A percentile compares a stretch with the other conserved stretches of the same genome.
phyloP scores from a whole-genome alignment of 2,888 invertebrate genomes.

The Diogma glabrata region DNA sequence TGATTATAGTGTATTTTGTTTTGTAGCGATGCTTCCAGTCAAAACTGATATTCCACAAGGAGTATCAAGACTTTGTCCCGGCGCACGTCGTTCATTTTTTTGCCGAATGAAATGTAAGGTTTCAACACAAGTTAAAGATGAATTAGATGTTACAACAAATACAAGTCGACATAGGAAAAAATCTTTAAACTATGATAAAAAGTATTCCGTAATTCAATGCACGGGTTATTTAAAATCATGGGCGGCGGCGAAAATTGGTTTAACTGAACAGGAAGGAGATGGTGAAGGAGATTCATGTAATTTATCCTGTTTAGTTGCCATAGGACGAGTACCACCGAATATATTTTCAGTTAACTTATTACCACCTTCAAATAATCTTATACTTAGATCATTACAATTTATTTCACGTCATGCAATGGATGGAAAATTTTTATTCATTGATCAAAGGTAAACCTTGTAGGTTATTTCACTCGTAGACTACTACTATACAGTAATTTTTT shows the following conservation, averaged over 20 bases:
- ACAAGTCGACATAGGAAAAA: slow-evolving; percentile 54
- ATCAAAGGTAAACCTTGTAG: slow-evolving; percentile 68
- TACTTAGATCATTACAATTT: slow-evolving; percentile 56
- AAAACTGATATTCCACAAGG: slow-evolving; percentile 72
- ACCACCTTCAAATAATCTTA: slow-evolving; percentile 37
- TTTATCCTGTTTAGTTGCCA: slow-evolving; percentile 78
- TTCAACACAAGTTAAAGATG: slow-evolving; percentile 57
- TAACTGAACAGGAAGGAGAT: slow-evolving; percentile 55
- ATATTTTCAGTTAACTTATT: slow-evolving; percentile 41
- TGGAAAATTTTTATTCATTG: slow-evolving; percentile 86
- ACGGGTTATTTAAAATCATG: slow-evolving; percentile 89
- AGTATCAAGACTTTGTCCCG: slow-evolving; percentile 69
- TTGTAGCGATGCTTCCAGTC: slow-evolving; percentile 78
- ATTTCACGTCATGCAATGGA: slow-evolving; percentile 78
- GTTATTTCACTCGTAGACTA: background rate
- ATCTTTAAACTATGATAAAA: slow-evolving; percentile 51
- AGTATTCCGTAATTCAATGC: slow-evolving; percentile 82
- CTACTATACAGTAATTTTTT: slow-evolving; percentile 8
- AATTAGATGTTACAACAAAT: slow-evolving; percentile 39
- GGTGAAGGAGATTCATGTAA: slow-evolving; percentile 47
- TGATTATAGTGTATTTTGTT: too few relatives aligned
- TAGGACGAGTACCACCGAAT: slow-evolving; percentile 62
- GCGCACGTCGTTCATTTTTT: slow-evolving; percentile 83
- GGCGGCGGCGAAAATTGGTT: slow-evolving; percentile 65
- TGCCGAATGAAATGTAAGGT: slow-evolving; percentile 82